phyloP scores from a whole-genome alignment of 2,888 invertebrate species.

The Hesperia comma region DNA sequence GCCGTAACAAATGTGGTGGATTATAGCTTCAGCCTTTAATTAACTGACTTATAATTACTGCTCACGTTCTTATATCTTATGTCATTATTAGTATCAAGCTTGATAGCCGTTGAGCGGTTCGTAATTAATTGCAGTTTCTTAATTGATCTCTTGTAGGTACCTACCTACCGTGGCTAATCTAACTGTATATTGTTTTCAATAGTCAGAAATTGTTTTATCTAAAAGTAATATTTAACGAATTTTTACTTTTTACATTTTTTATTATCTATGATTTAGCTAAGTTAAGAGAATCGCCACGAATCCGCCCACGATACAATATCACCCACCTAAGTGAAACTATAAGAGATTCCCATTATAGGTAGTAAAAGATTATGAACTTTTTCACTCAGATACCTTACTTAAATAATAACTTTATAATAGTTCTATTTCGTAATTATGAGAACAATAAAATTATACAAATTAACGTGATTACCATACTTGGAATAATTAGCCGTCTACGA shows the following conservation, averaged over 20 bases:
- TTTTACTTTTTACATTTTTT: too few relatives aligned
- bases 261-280: too few relatives aligned
- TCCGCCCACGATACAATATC: too few relatives aligned
- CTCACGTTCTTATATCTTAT: neutral
- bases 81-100: neutral
- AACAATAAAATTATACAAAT: slow-evolving; percentile 13
- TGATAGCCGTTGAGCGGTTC: too few relatives aligned
- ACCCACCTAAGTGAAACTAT: too few relatives aligned
- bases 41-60: neutral
- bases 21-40: neutral
- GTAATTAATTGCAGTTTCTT: too few relatives aligned
- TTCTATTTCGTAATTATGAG: slow-evolving; percentile 11
- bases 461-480: slow-evolving; percentile 1
- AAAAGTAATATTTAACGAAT: too few relatives aligned
- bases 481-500: neutral
- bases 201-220: too few relatives aligned
- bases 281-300: too few relatives aligned
- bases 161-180: too few relatives aligned
- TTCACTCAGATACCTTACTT: neutral
- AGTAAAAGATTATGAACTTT: neutral
- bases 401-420: neutral
- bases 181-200: too few relatives aligned
- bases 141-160: too few relatives aligned
- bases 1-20: neutral
- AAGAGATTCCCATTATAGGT: neutral